A percentile compares a stretch with the other conserved stretches of the same genome.
Conservation (phyloP, 2,113 vertebrate genomes). For the Ceratotherium simum region DNA sequence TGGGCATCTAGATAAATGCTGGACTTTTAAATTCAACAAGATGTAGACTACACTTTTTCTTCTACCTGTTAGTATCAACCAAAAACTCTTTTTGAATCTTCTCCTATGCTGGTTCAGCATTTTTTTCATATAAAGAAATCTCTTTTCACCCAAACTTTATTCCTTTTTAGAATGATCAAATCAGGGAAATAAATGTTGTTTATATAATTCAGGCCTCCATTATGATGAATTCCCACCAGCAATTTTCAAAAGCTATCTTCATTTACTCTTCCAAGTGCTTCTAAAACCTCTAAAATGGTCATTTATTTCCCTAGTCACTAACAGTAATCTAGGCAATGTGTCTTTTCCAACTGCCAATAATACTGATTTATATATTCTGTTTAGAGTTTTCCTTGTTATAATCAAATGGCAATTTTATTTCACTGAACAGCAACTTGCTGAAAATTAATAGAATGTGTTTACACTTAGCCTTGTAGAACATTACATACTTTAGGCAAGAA, state of each 20-base stretch:
- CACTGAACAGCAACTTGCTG: slow-evolving; percentile 53
- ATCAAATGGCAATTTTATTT: slow-evolving; percentile 72
- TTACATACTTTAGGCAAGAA: slow-evolving; percentile 31
- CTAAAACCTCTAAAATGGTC: slow-evolving; percentile 76
- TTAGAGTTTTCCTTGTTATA: slow-evolving; percentile 63
- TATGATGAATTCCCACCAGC: slow-evolving; percentile 79
- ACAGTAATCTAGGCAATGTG: slow-evolving; percentile 66
- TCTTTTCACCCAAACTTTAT: slow-evolving; percentile 48
- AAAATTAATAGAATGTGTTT: slow-evolving; percentile 82
- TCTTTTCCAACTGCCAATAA: slow-evolving; percentile 79
- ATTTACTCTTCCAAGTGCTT: slow-evolving; percentile 81
- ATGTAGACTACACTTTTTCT: background rate
- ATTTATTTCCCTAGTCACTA: slow-evolving; percentile 80
- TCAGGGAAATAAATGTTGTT: slow-evolving; percentile 72
- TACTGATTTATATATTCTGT: slow-evolving; percentile 74
- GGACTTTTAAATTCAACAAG: background rate
- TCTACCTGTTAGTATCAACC: slow-evolving; percentile 27
- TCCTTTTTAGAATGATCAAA: slow-evolving; percentile 68
- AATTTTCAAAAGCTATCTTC: slow-evolving; percentile 81
- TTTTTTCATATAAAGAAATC: slow-evolving; percentile 59
- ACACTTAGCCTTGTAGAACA: slow-evolving; percentile 9
- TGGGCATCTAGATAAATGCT: background rate
- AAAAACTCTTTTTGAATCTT: slow-evolving; percentile 23
- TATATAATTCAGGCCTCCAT: slow-evolving; percentile 68
- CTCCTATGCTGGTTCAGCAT: slow-evolving; percentile 70